Base-by-base conservation (phyloP, 2,113 vertebrate genomes). In the Eurypyga helias region DNA sequence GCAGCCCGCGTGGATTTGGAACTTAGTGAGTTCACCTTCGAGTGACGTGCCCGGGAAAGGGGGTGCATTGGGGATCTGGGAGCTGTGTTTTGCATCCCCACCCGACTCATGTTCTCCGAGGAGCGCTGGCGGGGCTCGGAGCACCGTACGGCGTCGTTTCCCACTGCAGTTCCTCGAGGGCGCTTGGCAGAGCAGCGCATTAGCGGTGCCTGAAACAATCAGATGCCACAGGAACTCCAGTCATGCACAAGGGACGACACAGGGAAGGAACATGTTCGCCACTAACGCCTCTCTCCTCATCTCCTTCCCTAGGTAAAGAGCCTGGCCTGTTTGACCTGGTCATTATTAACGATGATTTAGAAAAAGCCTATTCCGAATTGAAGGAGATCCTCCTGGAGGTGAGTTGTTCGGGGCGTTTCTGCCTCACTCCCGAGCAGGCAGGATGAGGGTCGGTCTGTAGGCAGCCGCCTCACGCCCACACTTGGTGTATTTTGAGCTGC, bases 321-420 rank as follows among this genome's bases (percentile, higher is more conserved):
- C 97, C 98, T 0, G 98, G 98, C 38, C 90, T 99, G 11, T 99
- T 99, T 4, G 98, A 99, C 96, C 79, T 98, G 76, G 65, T 99
- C 67, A 99, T 99, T 70, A 33, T 99, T 81, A 99, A 99, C 10
- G 98, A 99, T 91, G 95, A 98, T 69, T 97, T 99, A 97, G 99
- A 99, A 13, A 93, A 97, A 10, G 99, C 99, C 17, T 99, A 99
- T 49, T 89, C 41, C 0, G 82, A 96, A 25, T 72, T 99, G 97
- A 99, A 98, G 97, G 90, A 95, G 6, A 51, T 97, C 28, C 98
- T 99, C 26, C 97, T 98, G 10, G 98, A 98, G 98, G 99, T 99
- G 96, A 99, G 98, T 87, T 3, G 2, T 21, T 21, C 0, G 14
- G 52, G 60, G 36, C 0, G 55, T 43, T 76, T 31, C 57, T 6